These are phyloP conservation scores for Cenopis cana DNA, from an alignment of 2,888 invertebrate genomes.

Conservation along the genomic window DNA sequence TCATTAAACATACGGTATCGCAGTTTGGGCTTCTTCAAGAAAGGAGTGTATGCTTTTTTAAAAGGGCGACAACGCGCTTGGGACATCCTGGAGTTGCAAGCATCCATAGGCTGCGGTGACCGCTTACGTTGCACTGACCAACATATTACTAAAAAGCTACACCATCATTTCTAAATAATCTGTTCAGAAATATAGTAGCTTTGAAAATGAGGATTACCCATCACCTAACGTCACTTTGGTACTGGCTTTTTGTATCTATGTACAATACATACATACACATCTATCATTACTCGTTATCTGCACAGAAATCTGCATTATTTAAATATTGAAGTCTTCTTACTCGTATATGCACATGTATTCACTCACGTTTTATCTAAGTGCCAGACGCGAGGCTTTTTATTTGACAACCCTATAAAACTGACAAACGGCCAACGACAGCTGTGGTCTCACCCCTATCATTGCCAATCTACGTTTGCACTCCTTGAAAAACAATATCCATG, in stretches of 20 bases:
- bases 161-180: slow-evolving; percentile 2
- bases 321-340: neutral
- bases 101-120: too few species aligned
- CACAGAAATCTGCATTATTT: neutral
- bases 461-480: slow-evolving; percentile 18
- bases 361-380: slow-evolving; percentile 36
- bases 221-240: too few species aligned
- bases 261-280: too few species aligned
- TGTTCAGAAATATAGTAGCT: neutral
- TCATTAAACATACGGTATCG: too few species aligned
- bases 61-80: too few species aligned
- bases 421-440: slow-evolving; percentile 45
- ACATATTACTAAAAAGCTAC: too few species aligned
- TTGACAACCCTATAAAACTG: slow-evolving; percentile 45
- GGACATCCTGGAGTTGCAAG: too few species aligned
- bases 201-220: neutral
- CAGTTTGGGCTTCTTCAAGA: too few species aligned
- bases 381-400: slow-evolving; percentile 38
- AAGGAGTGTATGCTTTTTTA: too few species aligned
- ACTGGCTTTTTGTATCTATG: too few species aligned
- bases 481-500: neutral
- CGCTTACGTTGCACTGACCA: too few species aligned
- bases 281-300: neutral
- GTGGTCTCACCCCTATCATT: slow-evolving; percentile 30
- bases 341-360: slow-evolving; percentile 3